Conservation (phyloP, 1,140 invertebrate genomes). For the Sinella curviseta region DNA sequence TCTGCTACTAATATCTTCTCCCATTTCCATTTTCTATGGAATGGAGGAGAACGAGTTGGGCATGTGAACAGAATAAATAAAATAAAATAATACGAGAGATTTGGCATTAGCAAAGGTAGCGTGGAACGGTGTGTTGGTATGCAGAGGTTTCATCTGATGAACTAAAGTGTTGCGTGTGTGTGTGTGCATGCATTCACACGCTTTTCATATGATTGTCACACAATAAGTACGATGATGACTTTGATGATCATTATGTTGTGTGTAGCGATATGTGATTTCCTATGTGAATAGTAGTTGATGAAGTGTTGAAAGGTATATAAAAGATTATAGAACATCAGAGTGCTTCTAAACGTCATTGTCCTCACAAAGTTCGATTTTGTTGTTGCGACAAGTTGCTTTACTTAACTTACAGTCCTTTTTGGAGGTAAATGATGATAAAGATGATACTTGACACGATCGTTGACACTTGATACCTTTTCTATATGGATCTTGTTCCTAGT, state of each 20-base stretch:
- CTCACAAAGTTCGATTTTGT: too few species aligned
- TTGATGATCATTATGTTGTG: neutral
- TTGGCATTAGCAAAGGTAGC: too few species aligned
- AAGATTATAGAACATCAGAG: neutral
- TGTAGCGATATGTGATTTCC: neutral
- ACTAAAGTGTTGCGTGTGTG: neutral
- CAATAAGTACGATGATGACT: neutral
- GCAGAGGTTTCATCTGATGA: too few species aligned
- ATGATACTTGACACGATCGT: constrained; percentile 23
- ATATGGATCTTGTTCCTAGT: neutral
- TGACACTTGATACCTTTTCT: constrained; percentile 17
- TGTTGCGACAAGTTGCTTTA: neutral
- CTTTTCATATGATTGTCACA: constrained; percentile 10
- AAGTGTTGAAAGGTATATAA: neutral
- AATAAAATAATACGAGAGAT: too few species aligned
- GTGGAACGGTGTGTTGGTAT: too few species aligned
- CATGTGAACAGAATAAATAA: too few species aligned
- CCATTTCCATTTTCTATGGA: too few species aligned
- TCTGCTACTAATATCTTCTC: too few species aligned
- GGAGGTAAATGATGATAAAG: constrained; percentile 2
- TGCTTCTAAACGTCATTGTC: too few species aligned
- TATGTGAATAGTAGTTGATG: neutral
- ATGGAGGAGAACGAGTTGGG: too few species aligned
- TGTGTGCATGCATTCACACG: neutral
- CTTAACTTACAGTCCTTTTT: neutral